Evolutionary conservation across 2,113 vertebrate genomes (phyloP).

Genomic region (Thomomys bottae): DNA sequence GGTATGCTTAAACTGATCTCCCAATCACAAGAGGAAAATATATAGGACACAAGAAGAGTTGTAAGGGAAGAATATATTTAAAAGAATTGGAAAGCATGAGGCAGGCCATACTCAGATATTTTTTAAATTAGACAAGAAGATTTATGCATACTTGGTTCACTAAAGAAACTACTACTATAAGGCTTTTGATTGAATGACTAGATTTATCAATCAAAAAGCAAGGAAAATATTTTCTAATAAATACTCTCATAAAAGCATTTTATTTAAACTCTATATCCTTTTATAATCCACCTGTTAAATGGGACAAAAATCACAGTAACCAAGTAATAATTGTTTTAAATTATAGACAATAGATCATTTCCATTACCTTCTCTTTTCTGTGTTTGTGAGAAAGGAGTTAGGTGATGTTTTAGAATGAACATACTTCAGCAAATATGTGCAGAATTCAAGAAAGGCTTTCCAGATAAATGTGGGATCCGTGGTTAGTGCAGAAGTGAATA

Average conservation of each 20-base stretch:
- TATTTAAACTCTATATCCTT: not conserved
- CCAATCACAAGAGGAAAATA: not conserved
- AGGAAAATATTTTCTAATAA: not conserved
- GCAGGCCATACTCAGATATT: not conserved
- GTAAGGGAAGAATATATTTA: accelerated
- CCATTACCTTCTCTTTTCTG: not conserved
- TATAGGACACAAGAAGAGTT: not conserved
- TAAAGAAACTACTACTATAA: not conserved
- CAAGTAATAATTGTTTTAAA: not conserved
- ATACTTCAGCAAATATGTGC: not conserved
- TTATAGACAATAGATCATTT: not conserved
- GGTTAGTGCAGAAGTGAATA: not conserved
- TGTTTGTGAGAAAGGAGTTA: not conserved
- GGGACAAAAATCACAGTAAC: not conserved
- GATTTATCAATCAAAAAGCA: not conserved
- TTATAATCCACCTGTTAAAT: not conserved
- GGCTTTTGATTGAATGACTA: not conserved
- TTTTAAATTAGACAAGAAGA: not conserved
- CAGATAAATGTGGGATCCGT: not conserved
- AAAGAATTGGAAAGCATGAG: not conserved
- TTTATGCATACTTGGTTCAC: not conserved
- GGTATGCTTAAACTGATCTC: no score
- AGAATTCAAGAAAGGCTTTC: not conserved
- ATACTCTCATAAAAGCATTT: not conserved
- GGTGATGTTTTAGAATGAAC: not conserved